A percentile compares a stretch with the other conserved stretches of the same genome.
These are phyloP conservation scores for Chrysemys picta DNA, from an alignment of 2,113 vertebrate genomes.

Conservation along the genomic window DNA sequence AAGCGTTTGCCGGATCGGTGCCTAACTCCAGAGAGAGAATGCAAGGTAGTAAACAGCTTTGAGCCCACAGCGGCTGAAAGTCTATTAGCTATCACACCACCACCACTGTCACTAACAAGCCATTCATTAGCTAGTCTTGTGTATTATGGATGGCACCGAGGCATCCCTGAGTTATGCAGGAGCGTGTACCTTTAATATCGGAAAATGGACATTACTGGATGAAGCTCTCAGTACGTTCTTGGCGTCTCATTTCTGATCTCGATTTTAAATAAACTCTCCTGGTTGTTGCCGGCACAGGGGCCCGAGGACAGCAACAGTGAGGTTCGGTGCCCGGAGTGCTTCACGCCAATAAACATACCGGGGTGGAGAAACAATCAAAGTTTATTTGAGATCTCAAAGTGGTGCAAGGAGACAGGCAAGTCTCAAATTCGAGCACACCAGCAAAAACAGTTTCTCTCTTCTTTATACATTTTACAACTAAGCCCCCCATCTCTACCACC, in stretches of 20 bases:
- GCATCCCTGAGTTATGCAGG: background rate
- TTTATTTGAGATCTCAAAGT: too few species aligned
- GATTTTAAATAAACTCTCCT: background rate
- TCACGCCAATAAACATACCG: too few species aligned
- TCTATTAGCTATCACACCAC: rapidly evolving
- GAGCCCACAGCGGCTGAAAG: background rate
- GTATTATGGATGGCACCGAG: rapidly evolving
- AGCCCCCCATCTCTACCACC: too few species aligned
- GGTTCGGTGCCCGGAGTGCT: too few species aligned
- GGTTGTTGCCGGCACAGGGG: too few species aligned
- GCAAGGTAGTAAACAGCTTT: background rate
- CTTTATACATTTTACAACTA: too few species aligned
- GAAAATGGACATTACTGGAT: background rate
- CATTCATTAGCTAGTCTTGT: background rate
- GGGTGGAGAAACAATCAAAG: too few species aligned
- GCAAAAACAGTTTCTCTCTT: too few species aligned
- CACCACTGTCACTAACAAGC: rapidly evolving
- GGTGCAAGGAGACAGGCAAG: too few species aligned
- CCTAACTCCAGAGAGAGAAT: rapidly evolving
- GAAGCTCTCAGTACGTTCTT: background rate
- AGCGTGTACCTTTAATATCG: rapidly evolving
- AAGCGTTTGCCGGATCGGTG: rapidly evolving
- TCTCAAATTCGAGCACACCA: too few species aligned
- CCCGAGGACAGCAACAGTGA: too few species aligned
- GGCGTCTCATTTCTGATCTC: background rate